Percentiles rank a stretch among this genome's conserved stretches.
Evolutionary conservation across 2,888 invertebrate species (phyloP).

Genomic region (Pyrgus malvae): DNA sequence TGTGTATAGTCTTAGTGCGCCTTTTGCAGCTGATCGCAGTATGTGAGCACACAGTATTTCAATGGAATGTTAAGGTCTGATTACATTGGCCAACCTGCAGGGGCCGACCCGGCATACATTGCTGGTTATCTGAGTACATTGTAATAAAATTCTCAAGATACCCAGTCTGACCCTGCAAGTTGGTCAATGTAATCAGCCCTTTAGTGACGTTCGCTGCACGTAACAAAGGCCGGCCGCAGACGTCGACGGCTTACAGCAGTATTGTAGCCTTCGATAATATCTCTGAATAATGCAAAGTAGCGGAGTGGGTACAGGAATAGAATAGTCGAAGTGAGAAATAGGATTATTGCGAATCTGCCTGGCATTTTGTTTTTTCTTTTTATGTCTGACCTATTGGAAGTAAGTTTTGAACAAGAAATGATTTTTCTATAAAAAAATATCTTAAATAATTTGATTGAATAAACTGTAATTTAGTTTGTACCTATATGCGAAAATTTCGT

Average conservation of each 20-base stretch:
- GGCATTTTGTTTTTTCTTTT: not conserved
- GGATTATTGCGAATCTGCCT: not conserved
- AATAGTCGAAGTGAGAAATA: slow-evolving; percentile 18
- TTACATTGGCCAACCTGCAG: too few relatives aligned
- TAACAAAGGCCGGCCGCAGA: slow-evolving; percentile 43
- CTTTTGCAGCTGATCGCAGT: slow-evolving; percentile 45
- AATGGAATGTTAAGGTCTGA: slow-evolving; percentile 68
- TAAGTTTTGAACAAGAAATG: too few relatives aligned
- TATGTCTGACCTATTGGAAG: too few relatives aligned
- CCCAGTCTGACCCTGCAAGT: too few relatives aligned
- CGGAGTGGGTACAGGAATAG: slow-evolving; percentile 29
- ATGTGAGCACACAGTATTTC: slow-evolving; percentile 51
- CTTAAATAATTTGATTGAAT: too few relatives aligned
- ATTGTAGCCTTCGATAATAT: slow-evolving; percentile 38
- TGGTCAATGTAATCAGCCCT: too few relatives aligned
- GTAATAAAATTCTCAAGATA: too few relatives aligned
- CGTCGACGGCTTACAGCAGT: slow-evolving; percentile 41
- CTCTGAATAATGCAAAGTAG: slow-evolving; percentile 37
- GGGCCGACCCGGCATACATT: too few relatives aligned
- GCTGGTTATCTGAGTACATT: too few relatives aligned
- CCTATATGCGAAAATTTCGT: too few relatives aligned
- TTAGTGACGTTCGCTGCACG: slow-evolving; percentile 51
- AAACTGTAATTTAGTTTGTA: too few relatives aligned
- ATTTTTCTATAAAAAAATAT: too few relatives aligned
- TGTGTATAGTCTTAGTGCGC: slow-evolving; percentile 52